phyloP scores from a whole-genome alignment of 2,888 invertebrate genomes.

The Maniola hyperantus region DNA sequence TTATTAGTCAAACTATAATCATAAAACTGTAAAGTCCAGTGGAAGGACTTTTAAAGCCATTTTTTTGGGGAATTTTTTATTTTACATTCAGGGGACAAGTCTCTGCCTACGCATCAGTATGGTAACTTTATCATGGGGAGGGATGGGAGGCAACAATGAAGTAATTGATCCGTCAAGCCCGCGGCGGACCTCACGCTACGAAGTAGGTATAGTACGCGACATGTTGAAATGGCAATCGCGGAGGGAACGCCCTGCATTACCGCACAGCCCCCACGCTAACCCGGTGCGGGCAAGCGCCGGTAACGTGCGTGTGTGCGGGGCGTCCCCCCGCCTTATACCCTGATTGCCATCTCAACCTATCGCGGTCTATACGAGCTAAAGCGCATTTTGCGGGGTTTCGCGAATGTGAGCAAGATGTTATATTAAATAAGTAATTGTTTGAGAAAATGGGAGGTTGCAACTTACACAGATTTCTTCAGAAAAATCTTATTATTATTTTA shows the following conservation, averaged over 20 bases:
- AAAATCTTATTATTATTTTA: neutral
- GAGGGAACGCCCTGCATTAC: too few species aligned
- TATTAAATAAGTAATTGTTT: conserved; percentile 19
- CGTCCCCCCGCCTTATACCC: too few species aligned
- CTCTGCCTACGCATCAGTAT: neutral
- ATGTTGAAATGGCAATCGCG: too few species aligned
- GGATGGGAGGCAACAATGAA: conserved; percentile 57
- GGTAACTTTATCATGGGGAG: neutral
- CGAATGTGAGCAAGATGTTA: conserved; percentile 15
- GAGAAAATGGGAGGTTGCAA: conserved; percentile 6
- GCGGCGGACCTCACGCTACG: conserved; percentile 62
- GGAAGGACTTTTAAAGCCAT: too few species aligned
- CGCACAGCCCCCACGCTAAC: too few species aligned
- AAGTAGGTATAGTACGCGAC: too few species aligned
- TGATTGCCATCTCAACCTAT: too few species aligned
- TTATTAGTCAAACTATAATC: too few species aligned
- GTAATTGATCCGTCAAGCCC: conserved; percentile 71
- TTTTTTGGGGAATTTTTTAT: too few species aligned
- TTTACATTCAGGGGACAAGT: neutral
- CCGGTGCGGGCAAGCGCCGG: too few species aligned
- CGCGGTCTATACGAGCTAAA: conserved; percentile 1
- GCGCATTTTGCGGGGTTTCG: conserved; percentile 21
- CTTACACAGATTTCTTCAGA: neutral
- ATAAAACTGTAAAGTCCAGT: too few species aligned
- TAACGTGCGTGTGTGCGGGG: too few species aligned